A percentile compares a stretch with the other conserved stretches of the same genome.
phyloP scores from a whole-genome alignment of 1,140 invertebrate species.

The Archegozetes longisetosus region DNA sequence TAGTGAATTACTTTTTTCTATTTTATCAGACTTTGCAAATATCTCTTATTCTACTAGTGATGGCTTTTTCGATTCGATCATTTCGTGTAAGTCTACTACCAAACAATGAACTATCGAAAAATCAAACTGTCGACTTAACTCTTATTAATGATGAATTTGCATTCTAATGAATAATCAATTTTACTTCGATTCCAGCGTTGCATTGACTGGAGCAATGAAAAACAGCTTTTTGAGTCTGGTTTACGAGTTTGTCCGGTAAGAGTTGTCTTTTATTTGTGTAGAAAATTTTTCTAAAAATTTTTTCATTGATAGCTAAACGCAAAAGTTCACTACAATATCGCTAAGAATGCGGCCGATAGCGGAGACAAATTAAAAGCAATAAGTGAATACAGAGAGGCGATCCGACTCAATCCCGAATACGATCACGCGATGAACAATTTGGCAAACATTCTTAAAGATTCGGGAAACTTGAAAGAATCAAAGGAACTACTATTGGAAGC shows the following conservation, averaged over 20 bases:
- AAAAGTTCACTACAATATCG: constrained; percentile 93
- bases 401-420: constrained; percentile 71
- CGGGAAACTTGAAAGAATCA: constrained; percentile 50
- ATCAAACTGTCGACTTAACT: no score
- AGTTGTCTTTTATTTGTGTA: no score
- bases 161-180: no score
- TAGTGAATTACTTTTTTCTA: constrained; percentile 7
- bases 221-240: constrained; percentile 49
- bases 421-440: constrained; percentile 96
- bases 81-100: constrained; percentile 22
- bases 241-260: constrained; percentile 48
- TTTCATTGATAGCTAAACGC: constrained; percentile 40
- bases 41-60: constrained; percentile 22
- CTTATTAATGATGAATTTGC: no score
- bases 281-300: not conserved
- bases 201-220: constrained; percentile 59
- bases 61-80: constrained; percentile 39
- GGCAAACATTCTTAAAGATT: constrained; percentile 73
- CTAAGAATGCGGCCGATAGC: constrained; percentile 61
- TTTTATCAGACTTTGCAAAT: constrained; percentile 21
- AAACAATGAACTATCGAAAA: not conserved
- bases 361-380: constrained; percentile 50
- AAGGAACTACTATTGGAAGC: constrained; percentile 56
- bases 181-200: constrained; percentile 49
- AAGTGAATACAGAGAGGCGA: constrained; percentile 55